A percentile compares a stretch with the other conserved stretches of the same genome.
Evolutionary conservation across 2,888 invertebrate genomes (phyloP).

Genomic region (Temnothorax ravouxi): DNA sequence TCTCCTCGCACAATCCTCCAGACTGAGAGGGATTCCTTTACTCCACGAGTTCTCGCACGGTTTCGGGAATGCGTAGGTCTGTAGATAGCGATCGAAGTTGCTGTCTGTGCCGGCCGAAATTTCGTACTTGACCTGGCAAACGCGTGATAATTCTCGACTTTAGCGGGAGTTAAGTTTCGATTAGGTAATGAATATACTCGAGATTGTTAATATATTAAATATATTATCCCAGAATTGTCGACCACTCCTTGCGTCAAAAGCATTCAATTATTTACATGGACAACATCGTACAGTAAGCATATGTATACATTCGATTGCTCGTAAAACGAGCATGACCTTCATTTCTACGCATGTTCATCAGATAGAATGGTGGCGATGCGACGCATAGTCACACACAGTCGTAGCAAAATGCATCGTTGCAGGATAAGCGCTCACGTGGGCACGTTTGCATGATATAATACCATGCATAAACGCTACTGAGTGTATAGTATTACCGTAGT

Average conservation of each 20-base stretch:
- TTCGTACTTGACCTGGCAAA: slow-evolving; percentile 5
- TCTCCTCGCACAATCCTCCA: slow-evolving; percentile 49
- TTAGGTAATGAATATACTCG: background rate
- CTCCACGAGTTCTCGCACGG: slow-evolving; percentile 58
- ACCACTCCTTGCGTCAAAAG: background rate
- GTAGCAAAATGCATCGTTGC: background rate
- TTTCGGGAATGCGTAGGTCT: slow-evolving; percentile 73
- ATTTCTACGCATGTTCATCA: slow-evolving; percentile 13
- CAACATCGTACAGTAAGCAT: background rate
- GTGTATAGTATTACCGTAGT: slow-evolving; percentile 66
- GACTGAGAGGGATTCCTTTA: slow-evolving; percentile 66
- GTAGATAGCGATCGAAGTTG: slow-evolving; percentile 69
- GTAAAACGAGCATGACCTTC: slow-evolving; percentile 34
- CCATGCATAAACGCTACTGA: slow-evolving; percentile 70
- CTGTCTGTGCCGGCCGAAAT: slow-evolving; percentile 20
- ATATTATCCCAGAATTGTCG: background rate
- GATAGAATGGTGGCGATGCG: background rate
- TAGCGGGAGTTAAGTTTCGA: slow-evolving; percentile 18
- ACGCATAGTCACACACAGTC: background rate
- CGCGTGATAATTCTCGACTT: slow-evolving; percentile 3
- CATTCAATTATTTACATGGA: background rate
- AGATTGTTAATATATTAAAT: background rate
- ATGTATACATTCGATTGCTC: background rate
- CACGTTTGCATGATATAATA: slow-evolving; percentile 63
- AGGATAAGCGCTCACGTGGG: slow-evolving; percentile 45